Evolutionary conservation across 1,140 invertebrate species (phyloP).

Genomic region (Apocrypta bakeri): DNA sequence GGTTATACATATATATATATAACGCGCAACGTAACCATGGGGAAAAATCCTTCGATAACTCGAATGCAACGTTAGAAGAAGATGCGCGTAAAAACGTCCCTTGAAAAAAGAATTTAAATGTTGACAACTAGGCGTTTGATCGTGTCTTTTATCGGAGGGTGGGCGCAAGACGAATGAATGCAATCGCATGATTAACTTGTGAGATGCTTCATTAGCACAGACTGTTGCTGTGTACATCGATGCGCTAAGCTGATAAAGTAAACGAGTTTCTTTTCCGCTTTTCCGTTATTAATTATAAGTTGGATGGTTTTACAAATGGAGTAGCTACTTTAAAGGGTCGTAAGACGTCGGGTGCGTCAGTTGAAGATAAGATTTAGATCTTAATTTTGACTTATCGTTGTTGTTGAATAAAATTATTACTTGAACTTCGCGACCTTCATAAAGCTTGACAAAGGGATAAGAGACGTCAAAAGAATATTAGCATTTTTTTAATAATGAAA

Average conservation of each 20-base stretch:
- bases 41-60: not conserved
- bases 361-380: too few species aligned
- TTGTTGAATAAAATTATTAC: too few species aligned
- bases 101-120: not conserved
- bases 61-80: too few species aligned
- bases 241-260: not conserved
- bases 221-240: not conserved
- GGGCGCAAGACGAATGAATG: not conserved
- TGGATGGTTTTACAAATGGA: not conserved
- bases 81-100: not conserved
- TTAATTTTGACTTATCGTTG: too few species aligned
- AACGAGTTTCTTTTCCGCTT: not conserved
- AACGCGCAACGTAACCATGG: not conserved
- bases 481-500: not conserved
- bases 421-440: too few species aligned
- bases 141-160: not conserved
- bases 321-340: not conserved
- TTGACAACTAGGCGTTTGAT: not conserved
- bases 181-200: constrained; percentile 10
- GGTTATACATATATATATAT: too few species aligned
- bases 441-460: too few species aligned
- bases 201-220: not conserved
- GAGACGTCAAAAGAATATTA: too few species aligned
- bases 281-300: constrained; percentile 3
- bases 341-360: too few species aligned